Evolutionary conservation across 2,888 invertebrate species (phyloP), one percentile per base, ranked within the genome.

Genomic region (Osmoderma eremita): DNA sequence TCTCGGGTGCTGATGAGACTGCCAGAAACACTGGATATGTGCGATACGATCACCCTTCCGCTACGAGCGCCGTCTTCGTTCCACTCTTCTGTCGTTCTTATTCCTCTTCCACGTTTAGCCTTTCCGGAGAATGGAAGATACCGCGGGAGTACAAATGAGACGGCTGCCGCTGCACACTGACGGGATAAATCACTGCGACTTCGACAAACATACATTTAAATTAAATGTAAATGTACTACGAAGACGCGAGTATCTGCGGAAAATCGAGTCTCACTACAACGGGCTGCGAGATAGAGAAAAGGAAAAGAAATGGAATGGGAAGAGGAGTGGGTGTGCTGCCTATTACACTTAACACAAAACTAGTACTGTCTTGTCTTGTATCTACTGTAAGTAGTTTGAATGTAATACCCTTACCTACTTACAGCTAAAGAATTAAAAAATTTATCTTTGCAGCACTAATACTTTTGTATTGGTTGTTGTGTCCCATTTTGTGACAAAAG

Each of bases 1-100:
- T 71, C 73, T 72, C 69, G 71, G 70, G 69, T 71, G 70, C 71
- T 73, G 74, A 74, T 74, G 74, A 71, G 71, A 68, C 72, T 67
- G 71, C 70, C 71, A 74, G 70, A 70, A 73, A 70, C 70, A 61
- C 36, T 65, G 48, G 50, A 65, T 65, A 56, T 65, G 54, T 54
- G 56, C 54, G 58, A 68, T 66, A 63, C 38, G 50, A 50, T 24
- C 39, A n/a, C 41, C 51, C 41, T 20, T 22, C 50, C 36, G 50
- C 22, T 15, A 15, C 30, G 5, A 53, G 42, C 3, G 42, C 17
- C 51, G 30, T 30, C 17, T 10, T 36, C 18, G 18, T 36, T 13
- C 8, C 15, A 6, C 45, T 15, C 42, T 15, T 58, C 10, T 15
- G 8, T 22, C 10, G 30, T 20, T 13, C 42, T 42, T 42, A 15